A percentile compares a stretch with the other conserved stretches of the same genome.
These are phyloP conservation scores for Drosophila buzzatii DNA, from an alignment of 2,888 invertebrate species.

Conservation along the genomic window DNA sequence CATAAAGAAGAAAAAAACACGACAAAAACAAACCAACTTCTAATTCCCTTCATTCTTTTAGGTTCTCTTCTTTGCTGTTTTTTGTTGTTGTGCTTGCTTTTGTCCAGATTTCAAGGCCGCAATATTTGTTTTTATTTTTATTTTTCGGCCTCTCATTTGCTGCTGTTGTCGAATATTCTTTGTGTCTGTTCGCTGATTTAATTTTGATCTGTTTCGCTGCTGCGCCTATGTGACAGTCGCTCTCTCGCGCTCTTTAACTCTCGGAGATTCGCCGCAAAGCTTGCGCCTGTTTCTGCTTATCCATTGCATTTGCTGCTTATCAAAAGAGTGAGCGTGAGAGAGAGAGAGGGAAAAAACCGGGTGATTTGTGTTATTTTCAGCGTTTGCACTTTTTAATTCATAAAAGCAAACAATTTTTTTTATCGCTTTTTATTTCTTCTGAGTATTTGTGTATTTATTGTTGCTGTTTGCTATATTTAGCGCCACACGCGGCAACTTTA, in stretches of 20 bases:
- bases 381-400: conserved; percentile 50
- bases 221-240: conserved; percentile 15
- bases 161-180: conserved; percentile 14
- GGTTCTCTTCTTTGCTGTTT: conserved; percentile 34
- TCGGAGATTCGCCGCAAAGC: neutral
- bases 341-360: conserved; percentile 38
- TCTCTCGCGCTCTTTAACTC: neutral
- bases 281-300: conserved; percentile 8
- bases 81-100: conserved; percentile 33
- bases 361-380: conserved; percentile 27
- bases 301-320: conserved; percentile 42
- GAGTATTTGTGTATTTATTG: conserved; percentile 39
- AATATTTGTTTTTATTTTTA: conserved; percentile 61
- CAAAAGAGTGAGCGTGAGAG: conserved; percentile 9
- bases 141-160: conserved; percentile 29
- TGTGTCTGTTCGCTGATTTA: conserved; percentile 28
- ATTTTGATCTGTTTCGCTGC: conserved; percentile 34
- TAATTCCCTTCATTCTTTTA: conserved; percentile 49
- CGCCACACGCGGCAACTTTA: conserved; percentile 58
- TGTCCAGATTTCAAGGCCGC: conserved; percentile 71
- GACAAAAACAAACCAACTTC: conserved; percentile 25
- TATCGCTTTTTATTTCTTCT: conserved; percentile 37
- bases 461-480: conserved; percentile 58
- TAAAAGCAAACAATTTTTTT: conserved; percentile 37
- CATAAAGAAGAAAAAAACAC: conserved; percentile 3